These are phyloP conservation scores for Tribolium castaneum DNA, from an alignment of 1,140 invertebrate genomes.

Conservation along the genomic window DNA sequence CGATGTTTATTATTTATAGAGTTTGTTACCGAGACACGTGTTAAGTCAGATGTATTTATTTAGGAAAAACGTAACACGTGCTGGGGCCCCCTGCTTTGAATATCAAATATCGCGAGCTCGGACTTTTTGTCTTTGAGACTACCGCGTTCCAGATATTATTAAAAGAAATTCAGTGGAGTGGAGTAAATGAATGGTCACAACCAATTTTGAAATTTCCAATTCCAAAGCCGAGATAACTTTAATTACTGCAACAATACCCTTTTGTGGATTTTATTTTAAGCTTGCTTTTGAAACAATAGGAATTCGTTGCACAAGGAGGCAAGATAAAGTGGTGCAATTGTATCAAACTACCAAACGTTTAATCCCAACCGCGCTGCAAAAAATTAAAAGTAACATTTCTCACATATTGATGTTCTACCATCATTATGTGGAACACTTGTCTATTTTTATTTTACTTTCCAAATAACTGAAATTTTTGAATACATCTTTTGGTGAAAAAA, in stretches of 20 bases:
- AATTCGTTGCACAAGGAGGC: not conserved
- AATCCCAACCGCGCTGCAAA: no score
- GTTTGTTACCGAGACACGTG: slow-evolving; percentile 36
- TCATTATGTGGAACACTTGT: no score
- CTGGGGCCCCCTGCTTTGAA: slow-evolving; percentile 38
- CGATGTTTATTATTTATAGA: slow-evolving; percentile 39
- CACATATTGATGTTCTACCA: no score
- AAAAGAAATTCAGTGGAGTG: not conserved
- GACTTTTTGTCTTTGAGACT: slow-evolving; percentile 13
- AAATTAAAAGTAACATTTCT: no score
- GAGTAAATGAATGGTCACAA: not conserved
- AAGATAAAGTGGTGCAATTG: no score
- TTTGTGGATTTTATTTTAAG: not conserved
- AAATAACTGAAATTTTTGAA: no score
- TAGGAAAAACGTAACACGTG: slow-evolving; percentile 40
- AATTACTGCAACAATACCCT: no score
- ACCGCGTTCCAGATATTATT: slow-evolving; percentile 3
- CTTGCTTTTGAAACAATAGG: not conserved
- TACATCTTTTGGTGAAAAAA: no score
- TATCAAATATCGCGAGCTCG: slow-evolving; percentile 30
- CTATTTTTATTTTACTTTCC: no score
- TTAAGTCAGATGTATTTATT: slow-evolving; percentile 39
- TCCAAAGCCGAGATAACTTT: not conserved
- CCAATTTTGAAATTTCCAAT: not conserved
- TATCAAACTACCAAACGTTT: no score